phyloP scores from a whole-genome alignment of 2,888 invertebrate species.

The Neocrepidodera transversa region DNA sequence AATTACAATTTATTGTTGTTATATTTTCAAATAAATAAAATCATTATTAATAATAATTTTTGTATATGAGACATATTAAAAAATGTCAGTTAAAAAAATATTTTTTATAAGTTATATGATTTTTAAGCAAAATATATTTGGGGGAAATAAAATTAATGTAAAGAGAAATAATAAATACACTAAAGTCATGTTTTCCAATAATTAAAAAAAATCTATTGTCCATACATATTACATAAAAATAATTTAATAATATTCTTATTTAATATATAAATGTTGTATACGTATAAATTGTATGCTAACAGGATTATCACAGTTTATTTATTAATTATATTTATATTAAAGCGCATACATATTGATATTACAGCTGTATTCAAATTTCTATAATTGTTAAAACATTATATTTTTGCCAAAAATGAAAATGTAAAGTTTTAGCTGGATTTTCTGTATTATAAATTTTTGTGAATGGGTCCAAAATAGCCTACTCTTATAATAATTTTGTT shows the following conservation, averaged over 20 bases:
- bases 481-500: slow-evolving; percentile 29
- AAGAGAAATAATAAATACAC: background rate
- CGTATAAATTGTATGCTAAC: slow-evolving; percentile 19
- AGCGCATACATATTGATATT: background rate
- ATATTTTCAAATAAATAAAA: too few species aligned
- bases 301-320: slow-evolving; percentile 1
- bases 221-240: background rate
- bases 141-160: background rate
- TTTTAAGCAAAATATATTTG: background rate
- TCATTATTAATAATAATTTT: too few species aligned
- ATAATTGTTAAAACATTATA: background rate
- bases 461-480: slow-evolving; percentile 58
- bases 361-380: background rate
- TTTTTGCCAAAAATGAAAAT: slow-evolving; percentile 35
- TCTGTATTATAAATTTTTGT: slow-evolving; percentile 44
- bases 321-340: background rate
- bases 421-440: slow-evolving; percentile 50
- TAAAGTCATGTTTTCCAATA: slow-evolving; percentile 7
- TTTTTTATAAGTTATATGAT: background rate
- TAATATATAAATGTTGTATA: slow-evolving; percentile 21
- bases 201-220: slow-evolving; percentile 5
- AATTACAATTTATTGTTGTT: too few species aligned
- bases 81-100: too few species aligned
- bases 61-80: too few species aligned
- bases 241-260: slow-evolving; percentile 5